Evolutionary conservation across 2,113 vertebrate genomes (phyloP), one percentile per base, ranked within the genome.

Genomic region (Donacobius atricapilla): DNA sequence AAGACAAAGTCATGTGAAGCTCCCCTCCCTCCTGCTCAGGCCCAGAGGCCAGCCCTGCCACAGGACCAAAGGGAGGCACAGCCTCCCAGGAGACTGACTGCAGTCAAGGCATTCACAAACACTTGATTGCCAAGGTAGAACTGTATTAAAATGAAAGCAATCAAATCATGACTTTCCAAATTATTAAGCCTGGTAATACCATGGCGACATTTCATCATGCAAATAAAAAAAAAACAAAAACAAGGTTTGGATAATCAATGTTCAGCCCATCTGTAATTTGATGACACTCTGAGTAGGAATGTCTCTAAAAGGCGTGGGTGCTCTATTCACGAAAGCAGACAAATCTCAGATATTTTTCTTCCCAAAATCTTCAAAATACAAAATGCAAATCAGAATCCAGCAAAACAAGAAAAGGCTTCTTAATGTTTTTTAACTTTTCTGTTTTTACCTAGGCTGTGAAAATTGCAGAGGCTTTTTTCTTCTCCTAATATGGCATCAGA

Each of bases 261-360:
- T 68, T 90, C 54, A 83, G 45, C 37, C 54, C 25, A 51, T 64
- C 44, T 83, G 60, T 73, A 93, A 73, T 76, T 92, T 83, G 71
- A 89, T 47, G 60, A 86, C 60, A 66, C 25, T 83, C 6, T 56
- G 69, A 94, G 50, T 63, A 81, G 60, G 35, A 90, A 60, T n/a
- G 8, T 47, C 42, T 87, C 22, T 39, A 81, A 84, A 95, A 95
- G 45, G 13, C 0, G 1, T 70, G 48, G 44, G 51, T 69, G 42
- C 12, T 58, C 35, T 66, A 13, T 40, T 90, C 51, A 54, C 9
- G n/a, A 27, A 81, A 79, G 56, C 6, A 71, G 18, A 4, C 8
- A 88, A 90, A 68, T n/a, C 22, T 63, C 60, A 77, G 37, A 63
- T 35, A 23, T 78, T 50, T 58, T 54, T 58, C 35, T 7, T 81